Evolutionary conservation across 2,797 vertebrate species (phyloP), one percentile per base, ranked within the genome.

Genomic region (Trachops cirrhosus): DNA sequence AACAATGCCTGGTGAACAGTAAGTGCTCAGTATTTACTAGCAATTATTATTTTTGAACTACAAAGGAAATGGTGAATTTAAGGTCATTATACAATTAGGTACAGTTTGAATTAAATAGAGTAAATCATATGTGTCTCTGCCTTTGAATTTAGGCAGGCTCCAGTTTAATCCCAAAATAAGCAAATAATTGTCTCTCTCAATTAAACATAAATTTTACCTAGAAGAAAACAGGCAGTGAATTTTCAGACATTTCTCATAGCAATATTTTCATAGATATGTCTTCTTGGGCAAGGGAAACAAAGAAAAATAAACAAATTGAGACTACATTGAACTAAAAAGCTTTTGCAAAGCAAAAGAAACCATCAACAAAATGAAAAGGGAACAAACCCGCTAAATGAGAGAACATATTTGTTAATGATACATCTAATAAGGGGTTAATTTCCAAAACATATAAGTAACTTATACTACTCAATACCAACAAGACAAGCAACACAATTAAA

Each of bases 11-110:
- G 4, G 11, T 22, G 5, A n/a, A 52, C 6, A 75, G 19, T 37
- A 70, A 70, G 41, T n/a, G 5, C 6, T 87, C 12, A 86, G 4
- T 84, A 79, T 59, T 93, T 89, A 74, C 52, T 74, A 39, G 14
- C 29, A 75, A 59, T 77, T 44, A 71, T 62, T 64, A 75, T 52
- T 91, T 82, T 94, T 94, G 62, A 85, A 74, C 5, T 94, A 70
- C 64, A 85, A 84, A 91, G 22, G 48, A 64, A 94, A 89, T 41
- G 9, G 24, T 64, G 15, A 78, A 29, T 70, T 32, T 32, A 50
- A 92, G 26, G 10, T 74, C 5, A 54, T 19, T 87, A 24, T 48
- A 83, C 8, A 90, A 11, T 59, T 79, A 71, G 24, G 34, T 24
- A 57, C 4, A 64, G 80, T 85, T 78, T 68, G 18, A 91, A 82